Base-by-base conservation (phyloP, 2,797 vertebrate genomes). In the Smutsia gigantea region DNA sequence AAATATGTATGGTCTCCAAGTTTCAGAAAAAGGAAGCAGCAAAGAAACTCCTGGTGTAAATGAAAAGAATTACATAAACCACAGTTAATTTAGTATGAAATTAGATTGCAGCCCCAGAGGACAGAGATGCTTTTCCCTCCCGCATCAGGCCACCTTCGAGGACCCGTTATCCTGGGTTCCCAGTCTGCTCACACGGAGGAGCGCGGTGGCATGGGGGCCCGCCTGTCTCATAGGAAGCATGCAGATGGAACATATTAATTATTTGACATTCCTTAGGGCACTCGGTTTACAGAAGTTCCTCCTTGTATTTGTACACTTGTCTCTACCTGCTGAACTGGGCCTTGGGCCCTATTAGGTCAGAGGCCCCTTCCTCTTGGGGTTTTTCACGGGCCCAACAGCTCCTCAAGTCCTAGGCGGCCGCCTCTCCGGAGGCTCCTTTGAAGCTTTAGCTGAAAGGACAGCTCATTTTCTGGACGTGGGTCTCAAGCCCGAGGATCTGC, bases 31-130 rank as follows among this genome's bases (percentile, higher is more conserved):
- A 93, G 95, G 92, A 96, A 98, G 94, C 93, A 95, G 93, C 86
- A 96, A 95, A 96, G 96, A 96, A 96, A 96, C 95, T 97, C 96
- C 96, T 96, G 96, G 96, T 97, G 97, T 96, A 94, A 98, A 97
- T 85, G 96, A 97, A 97, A 97, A 97, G 97, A 97, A 97, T 98
- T 97, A 97, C 79, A 97, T 98, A 98, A 98, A 96, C 94, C 94
- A 85, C 93, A 97, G 94, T 97, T 97, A 98, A 98, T 98, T 98
- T 96, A 97, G 98, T 97, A 95, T 96, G 94, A 98, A 97, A 98
- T 97, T 96, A 87, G 94, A 97, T 75, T 74, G 87, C 93, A 97
- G 69, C 84, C 88, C 78, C 94, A 98, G 96, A 97, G 93, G 77
- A 97, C 94, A 97, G 96, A 96, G 87, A 96, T 93, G 77, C 93